A percentile compares a stretch with the other conserved stretches of the same genome.
Evolutionary conservation across 2,797 vertebrate species (phyloP).

Genomic region (Alectoris magna): DNA sequence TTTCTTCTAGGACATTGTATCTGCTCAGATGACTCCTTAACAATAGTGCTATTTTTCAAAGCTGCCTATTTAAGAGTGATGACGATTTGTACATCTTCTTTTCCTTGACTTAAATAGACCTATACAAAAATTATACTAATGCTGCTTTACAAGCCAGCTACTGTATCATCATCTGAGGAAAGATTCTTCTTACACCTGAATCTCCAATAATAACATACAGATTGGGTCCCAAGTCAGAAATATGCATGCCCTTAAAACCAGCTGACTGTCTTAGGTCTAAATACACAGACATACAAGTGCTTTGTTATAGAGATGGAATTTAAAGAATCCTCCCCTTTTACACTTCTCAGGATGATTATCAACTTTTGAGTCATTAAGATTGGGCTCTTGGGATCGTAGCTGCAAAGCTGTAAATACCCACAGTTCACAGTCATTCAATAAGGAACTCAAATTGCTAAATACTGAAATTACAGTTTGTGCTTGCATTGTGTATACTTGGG

Average conservation of each 20-base stretch:
- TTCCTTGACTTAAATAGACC: not conserved
- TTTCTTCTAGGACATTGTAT: conserved; percentile 3
- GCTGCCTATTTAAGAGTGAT: not conserved
- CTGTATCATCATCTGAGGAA: not conserved
- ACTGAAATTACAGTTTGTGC: not conserved
- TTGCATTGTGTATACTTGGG: not conserved
- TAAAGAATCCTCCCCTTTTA: not conserved
- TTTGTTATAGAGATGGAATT: not conserved
- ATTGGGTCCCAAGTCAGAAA: not conserved
- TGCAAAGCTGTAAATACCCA: not conserved
- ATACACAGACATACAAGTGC: accelerated
- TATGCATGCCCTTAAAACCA: not conserved
- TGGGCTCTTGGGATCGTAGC: not conserved
- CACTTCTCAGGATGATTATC: not conserved
- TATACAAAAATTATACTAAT: not conserved
- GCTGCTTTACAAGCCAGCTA: not conserved
- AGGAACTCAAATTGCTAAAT: not conserved
- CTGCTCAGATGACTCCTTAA: conserved; percentile 16
- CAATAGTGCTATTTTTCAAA: not conserved
- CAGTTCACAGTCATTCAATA: not conserved
- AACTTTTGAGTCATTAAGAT: not conserved
- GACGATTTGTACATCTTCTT: not conserved
- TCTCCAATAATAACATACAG: not conserved
- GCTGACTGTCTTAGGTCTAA: not conserved
- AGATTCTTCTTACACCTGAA: not conserved